Evolutionary conservation across 2,888 invertebrate species (phyloP).

Genomic region (Cylindroiulus punctatus): DNA sequence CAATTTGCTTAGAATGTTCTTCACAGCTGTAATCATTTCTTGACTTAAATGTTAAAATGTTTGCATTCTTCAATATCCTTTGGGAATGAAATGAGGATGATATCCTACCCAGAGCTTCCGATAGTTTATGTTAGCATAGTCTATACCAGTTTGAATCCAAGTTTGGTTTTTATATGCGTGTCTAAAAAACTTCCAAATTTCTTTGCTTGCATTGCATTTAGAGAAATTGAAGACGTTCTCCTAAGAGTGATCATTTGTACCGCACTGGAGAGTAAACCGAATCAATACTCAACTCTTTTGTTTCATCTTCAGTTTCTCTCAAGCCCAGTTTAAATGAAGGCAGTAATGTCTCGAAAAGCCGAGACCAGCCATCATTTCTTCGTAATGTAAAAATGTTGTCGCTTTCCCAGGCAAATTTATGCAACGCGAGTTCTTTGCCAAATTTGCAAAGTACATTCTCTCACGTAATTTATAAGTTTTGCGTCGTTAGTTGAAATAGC

Average conservation of each 20-base stretch:
- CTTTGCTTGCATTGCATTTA: slow-evolving; percentile 24
- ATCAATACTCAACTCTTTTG: slow-evolving; percentile 41
- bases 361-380: background rate
- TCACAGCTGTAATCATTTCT: too few relatives aligned
- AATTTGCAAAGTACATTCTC: slow-evolving; percentile 43
- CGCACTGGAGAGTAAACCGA: slow-evolving; percentile 5
- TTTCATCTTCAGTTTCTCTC: slow-evolving; percentile 29
- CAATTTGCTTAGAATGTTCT: too few relatives aligned
- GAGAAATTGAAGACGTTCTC: background rate
- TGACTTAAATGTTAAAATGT: too few relatives aligned
- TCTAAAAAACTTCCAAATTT: background rate
- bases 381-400: slow-evolving; percentile 47
- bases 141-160: background rate
- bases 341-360: slow-evolving; percentile 22
- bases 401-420: slow-evolving; percentile 18
- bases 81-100: too few relatives aligned
- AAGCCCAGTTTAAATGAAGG: slow-evolving; percentile 7
- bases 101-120: too few relatives aligned
- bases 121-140: background rate
- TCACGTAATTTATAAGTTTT: slow-evolving; percentile 38
- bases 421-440: slow-evolving; percentile 37
- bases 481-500: slow-evolving; percentile 25
- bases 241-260: slow-evolving; percentile 35
- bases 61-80: too few relatives aligned
- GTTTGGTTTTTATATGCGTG: background rate